Evolutionary conservation across 2,888 invertebrate species (phyloP).

Genomic region (Epsilonema sp.): DNA sequence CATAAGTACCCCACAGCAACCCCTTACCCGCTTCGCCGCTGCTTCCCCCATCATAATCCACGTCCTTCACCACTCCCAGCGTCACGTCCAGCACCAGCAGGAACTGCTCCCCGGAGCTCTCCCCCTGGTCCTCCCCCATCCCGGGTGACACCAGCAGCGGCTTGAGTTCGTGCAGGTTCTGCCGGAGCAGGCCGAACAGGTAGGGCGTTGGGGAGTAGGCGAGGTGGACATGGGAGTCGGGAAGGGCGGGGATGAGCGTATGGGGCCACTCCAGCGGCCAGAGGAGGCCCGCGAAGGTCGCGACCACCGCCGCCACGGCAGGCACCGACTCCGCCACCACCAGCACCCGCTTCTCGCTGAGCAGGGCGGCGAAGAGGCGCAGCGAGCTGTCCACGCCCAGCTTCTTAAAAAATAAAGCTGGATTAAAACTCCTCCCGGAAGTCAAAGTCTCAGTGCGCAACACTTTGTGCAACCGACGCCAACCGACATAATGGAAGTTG

Average conservation of each 20-base stretch:
- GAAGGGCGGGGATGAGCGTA: conserved; percentile 54
- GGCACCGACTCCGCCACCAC: conserved; percentile 1
- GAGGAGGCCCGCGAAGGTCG: conserved; percentile 43
- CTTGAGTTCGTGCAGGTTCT: conserved; percentile 7
- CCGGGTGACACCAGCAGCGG: conserved; percentile 3
- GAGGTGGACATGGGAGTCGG: conserved; percentile 43
- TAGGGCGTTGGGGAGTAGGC: conserved; percentile 55
- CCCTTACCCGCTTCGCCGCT: no score
- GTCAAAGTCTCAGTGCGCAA: no score
- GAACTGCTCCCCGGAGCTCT: conserved; percentile 5
- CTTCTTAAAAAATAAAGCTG: not conserved
- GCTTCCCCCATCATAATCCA: not conserved
- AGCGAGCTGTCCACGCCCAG: conserved; percentile 1
- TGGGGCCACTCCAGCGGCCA: conserved; percentile 71
- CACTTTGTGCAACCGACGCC: no score
- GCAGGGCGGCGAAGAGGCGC: conserved; percentile 3
- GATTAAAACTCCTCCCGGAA: no score
- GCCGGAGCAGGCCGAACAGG: conserved; percentile 48
- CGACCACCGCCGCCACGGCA: not conserved
- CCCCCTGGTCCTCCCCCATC: not conserved
- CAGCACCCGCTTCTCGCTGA: conserved; percentile 5
- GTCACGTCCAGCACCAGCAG: conserved; percentile 6
- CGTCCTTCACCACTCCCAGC: conserved; percentile 4
- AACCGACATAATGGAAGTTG: no score
- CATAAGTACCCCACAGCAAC: no score